Evolutionary conservation across 2,888 invertebrate genomes (phyloP).

Genomic region (Hirtodrosophila alboralis): DNA sequence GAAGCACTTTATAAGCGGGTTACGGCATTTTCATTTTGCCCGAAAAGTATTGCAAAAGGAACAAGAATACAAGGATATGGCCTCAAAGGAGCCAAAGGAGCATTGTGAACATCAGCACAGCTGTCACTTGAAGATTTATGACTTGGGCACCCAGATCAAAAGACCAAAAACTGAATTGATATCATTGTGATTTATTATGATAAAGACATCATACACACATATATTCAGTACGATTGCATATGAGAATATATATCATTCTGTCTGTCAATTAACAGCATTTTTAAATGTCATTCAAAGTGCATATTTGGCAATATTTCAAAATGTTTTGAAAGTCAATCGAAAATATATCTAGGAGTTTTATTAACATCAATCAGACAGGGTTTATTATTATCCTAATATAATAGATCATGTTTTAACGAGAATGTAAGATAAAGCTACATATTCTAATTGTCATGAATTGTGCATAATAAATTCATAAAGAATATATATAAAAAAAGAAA

Average conservation of each 20-base stretch:
- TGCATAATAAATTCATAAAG: too few species aligned
- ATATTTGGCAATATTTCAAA: background rate
- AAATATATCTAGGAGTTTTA: too few species aligned
- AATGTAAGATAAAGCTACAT: too few species aligned
- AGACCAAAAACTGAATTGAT: constrained; percentile 24
- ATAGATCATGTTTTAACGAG: too few species aligned
- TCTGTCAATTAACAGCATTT: constrained; percentile 12
- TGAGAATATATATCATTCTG: constrained; percentile 6
- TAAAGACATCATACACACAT: constrained; percentile 14
- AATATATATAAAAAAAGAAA: too few species aligned
- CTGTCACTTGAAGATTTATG: constrained; percentile 54
- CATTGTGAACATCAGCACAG: constrained; percentile 6
- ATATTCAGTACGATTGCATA: too few species aligned
- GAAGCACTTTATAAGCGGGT: constrained; percentile 69
- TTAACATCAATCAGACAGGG: background rate
- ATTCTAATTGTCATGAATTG: too few species aligned
- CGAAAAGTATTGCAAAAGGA: constrained; percentile 10
- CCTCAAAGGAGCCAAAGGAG: constrained; percentile 22
- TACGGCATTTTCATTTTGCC: constrained; percentile 58
- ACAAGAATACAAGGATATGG: too few species aligned
- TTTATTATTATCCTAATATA: too few species aligned
- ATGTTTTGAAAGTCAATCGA: too few species aligned
- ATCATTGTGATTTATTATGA: constrained; percentile 41
- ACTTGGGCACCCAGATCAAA: constrained; percentile 5
- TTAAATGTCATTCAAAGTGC: constrained; percentile 11